Percentiles rank a stretch among this genome's conserved stretches.
Conservation (phyloP, 2,113 vertebrate genomes). For the Grantiella picta region DNA sequence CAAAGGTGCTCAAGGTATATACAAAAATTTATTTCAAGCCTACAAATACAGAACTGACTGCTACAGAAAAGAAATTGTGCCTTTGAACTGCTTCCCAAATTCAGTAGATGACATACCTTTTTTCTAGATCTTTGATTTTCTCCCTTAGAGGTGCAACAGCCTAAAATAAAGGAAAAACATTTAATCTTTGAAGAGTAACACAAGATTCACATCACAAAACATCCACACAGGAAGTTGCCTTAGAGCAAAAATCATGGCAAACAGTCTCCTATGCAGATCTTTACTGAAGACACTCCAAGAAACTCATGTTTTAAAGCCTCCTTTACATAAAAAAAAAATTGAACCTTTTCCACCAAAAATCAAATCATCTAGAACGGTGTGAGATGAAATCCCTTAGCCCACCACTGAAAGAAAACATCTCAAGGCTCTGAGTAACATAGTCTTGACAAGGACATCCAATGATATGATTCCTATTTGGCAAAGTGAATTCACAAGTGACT, state of each 20-base stretch:
- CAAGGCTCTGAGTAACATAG: not conserved
- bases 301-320: not conserved
- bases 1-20: not conserved
- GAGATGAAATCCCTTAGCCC: not conserved
- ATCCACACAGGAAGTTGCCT: not conserved
- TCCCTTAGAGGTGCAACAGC: conserved; percentile 80
- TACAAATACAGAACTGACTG: not conserved
- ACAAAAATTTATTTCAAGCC: not conserved
- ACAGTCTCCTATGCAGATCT: not conserved
- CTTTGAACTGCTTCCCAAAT: not conserved
- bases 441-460: not conserved
- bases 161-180: conserved; percentile 57
- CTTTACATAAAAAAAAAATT: not conserved
- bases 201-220: not conserved
- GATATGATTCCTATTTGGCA: not conserved
- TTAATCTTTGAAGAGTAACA: not conserved
- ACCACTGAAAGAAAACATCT: not conserved
- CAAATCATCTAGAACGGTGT: not conserved
- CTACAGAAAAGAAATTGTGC: not conserved
- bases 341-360: not conserved
- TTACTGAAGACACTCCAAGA: not conserved
- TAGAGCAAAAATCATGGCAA: not conserved
- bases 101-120: conserved; percentile 73
- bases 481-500: not conserved
- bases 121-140: conserved; percentile 84